Conservation (phyloP, 1,140 invertebrate genomes). For the Dolichoris vasculosae region DNA sequence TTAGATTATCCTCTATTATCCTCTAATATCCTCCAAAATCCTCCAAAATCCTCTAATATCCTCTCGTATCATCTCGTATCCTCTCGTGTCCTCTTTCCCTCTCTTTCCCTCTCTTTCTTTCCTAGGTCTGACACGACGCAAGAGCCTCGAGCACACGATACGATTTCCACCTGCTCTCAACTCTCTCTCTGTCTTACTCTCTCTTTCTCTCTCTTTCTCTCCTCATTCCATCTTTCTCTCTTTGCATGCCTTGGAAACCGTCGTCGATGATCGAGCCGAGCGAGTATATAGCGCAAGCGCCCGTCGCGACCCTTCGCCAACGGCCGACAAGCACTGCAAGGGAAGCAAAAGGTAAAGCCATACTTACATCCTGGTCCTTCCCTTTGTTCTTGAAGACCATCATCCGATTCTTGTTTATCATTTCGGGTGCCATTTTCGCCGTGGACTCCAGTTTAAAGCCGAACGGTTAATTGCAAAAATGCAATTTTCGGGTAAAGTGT, state of each 20-base stretch:
- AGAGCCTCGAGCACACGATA: not conserved
- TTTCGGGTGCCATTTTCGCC: slow-evolving; percentile 84
- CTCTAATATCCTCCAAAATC: not conserved
- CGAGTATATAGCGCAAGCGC: slow-evolving; percentile 1
- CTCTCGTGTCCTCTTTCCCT: not conserved
- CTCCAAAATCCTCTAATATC: too few relatives aligned
- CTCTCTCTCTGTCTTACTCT: slow-evolving; percentile 4
- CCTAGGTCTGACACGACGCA: not conserved
- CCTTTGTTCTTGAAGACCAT: slow-evolving; percentile 97
- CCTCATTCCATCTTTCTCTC: slow-evolving; percentile 28
- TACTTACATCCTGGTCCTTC: slow-evolving; percentile 96
- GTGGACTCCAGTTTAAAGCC: slow-evolving; percentile 21
- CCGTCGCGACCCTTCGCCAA: slow-evolving; percentile 50
- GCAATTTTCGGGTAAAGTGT: not conserved
- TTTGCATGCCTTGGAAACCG: slow-evolving; percentile 48
- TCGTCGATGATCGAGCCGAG: slow-evolving; percentile 34
- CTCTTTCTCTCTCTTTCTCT: slow-evolving; percentile 18
- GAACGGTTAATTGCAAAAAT: not conserved
- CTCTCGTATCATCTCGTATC: not conserved
- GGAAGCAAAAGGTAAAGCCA: not conserved
- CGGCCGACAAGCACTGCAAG: slow-evolving; percentile 31
- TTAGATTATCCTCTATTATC: slow-evolving; percentile 25
- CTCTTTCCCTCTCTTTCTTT: slow-evolving; percentile 25
- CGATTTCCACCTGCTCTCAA: slow-evolving; percentile 11
- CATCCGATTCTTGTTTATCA: slow-evolving; percentile 86